Evolutionary conservation across 1,140 invertebrate species (phyloP), one percentile per base, ranked within the genome.

Genomic region (Stenopsyche tienmushanensis): DNA sequence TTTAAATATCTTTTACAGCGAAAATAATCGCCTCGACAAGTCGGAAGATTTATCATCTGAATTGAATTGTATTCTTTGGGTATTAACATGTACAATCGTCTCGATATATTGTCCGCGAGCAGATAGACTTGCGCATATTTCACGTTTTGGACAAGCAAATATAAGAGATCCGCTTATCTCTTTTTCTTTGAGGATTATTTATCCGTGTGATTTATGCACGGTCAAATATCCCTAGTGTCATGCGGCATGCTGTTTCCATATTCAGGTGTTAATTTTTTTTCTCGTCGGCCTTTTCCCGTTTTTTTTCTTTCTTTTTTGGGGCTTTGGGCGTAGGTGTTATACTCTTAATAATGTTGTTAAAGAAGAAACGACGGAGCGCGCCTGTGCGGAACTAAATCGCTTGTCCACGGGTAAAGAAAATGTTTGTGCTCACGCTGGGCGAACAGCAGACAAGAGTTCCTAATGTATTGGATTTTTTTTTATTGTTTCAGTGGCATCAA

Each of bases 261-360:
- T 49, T 49, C 21, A 10, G 15, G 15, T 49, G 47, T 53, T 53
- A 15, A 23, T 53, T 53, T 53, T 25, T 25, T 53, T 18, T 53
- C 26, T n/a, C 26, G 7, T 53, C 2, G 21, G 10, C 24, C 15
- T 25, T 29, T 53, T 13, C n/a, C 50, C 42, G 26, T 24, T 29
- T 41, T 57, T 57, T 57, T 57, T 57, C 24, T 21, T 5, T 15
- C 34, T 15, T 57, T 21, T 25, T 10, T 8, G 20, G 20, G 17
- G 17, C 10, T 34, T 55, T 55, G 52, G 52, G 52, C 29, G n/a
- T 57, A 42, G 54, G 54, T 42, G 54, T 57, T 55, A 41, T 55
- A n/a, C 53, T 42, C 34, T 26, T 57, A 57, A 57, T 57, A 57
- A 57, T 41, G 54, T 57, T 57, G 54, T 57, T 57, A 57, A 57